These are phyloP conservation scores for Amblyornis subalaris DNA, from an alignment of 2,113 vertebrate genomes.

Conservation along the genomic window DNA sequence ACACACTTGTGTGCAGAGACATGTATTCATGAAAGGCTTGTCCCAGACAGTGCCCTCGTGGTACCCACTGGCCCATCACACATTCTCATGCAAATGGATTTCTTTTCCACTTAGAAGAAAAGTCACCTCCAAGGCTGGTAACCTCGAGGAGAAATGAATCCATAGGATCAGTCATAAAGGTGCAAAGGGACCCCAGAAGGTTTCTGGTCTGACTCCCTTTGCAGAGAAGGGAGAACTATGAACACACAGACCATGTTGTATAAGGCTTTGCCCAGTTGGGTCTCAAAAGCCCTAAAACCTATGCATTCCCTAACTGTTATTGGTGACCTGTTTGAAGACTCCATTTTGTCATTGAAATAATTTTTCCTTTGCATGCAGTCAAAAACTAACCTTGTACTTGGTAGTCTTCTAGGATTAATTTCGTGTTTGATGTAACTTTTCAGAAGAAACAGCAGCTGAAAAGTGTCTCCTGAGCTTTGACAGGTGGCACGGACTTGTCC, in stretches of 20 bases:
- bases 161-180: neutral
- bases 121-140: neutral
- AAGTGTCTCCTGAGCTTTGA: neutral
- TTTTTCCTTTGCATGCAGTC: neutral
- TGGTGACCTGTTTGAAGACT: neutral
- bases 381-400: neutral
- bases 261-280: neutral
- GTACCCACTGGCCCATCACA: neutral
- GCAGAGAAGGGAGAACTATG: neutral
- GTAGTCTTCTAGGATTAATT: neutral
- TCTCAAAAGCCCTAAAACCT: neutral
- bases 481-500: neutral
- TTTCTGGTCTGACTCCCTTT: neutral
- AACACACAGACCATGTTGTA: neutral
- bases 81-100: neutral
- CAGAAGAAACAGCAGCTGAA: neutral
- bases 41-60: fast-evolving
- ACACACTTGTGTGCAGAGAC: neutral
- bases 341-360: neutral
- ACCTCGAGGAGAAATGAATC: neutral
- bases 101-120: neutral
- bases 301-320: fast-evolving
- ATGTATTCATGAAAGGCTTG: neutral
- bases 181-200: neutral
- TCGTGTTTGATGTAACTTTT: neutral